Conservation (phyloP, 2,797 vertebrate genomes). For the Aeoliscus strigatus region DNA sequence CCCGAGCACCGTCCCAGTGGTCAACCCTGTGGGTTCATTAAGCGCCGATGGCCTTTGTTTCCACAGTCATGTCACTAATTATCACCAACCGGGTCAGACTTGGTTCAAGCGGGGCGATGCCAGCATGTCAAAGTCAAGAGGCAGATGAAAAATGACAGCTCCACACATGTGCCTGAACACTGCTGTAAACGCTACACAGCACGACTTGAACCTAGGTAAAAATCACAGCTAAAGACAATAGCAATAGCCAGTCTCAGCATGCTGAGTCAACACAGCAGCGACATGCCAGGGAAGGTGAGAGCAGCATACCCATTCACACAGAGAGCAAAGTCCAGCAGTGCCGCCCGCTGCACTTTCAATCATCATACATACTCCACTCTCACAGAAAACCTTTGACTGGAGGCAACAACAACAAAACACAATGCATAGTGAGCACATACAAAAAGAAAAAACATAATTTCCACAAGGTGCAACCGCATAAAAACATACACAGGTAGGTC, state of each 20-base stretch:
- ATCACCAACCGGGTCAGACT: constrained; percentile 34
- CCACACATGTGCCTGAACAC: no score
- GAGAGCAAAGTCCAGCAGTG: constrained; percentile 44
- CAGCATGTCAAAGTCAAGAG: constrained; percentile 22
- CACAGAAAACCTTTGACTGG: not conserved
- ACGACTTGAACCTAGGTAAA: no score
- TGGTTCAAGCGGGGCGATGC: constrained; percentile 17
- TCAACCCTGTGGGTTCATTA: constrained; percentile 41
- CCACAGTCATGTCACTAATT: constrained; percentile 45
- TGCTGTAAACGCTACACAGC: no score
- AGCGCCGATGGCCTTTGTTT: constrained; percentile 36
- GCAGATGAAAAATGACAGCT: constrained; percentile 9
- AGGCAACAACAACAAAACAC: not conserved
- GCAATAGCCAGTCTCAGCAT: constrained; percentile 19
- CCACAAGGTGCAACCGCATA: not conserved
- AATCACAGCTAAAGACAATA: no score
- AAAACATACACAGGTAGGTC: no score
- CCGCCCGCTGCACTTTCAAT: constrained; percentile 8
- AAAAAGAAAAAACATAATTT: constrained; percentile 1
- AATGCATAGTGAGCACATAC: not conserved
- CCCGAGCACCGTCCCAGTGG: constrained; percentile 27
- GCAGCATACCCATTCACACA: constrained; percentile 33
- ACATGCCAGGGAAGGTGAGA: constrained; percentile 12
- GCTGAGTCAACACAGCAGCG: constrained; percentile 35
- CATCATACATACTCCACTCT: not conserved